A percentile compares a stretch with the other conserved stretches of the same genome.
Evolutionary conservation across 2,888 invertebrate species (phyloP).

Genomic region (Galerucella pusilla): DNA sequence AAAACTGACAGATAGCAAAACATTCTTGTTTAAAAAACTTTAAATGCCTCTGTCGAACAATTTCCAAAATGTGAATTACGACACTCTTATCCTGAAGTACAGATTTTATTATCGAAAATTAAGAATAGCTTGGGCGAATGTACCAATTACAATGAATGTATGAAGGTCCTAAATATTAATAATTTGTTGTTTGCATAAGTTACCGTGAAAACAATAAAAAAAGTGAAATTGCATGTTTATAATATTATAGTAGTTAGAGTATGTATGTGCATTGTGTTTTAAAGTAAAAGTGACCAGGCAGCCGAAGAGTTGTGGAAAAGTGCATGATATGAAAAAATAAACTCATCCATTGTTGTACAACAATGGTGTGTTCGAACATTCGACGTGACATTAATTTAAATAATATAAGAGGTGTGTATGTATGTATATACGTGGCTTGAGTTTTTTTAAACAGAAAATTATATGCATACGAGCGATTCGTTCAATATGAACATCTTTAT

Average conservation of each 20-base stretch:
- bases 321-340: conserved; percentile 31
- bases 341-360: conserved; percentile 43
- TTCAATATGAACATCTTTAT: conserved; percentile 11
- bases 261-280: conserved; percentile 4
- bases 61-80: too few species aligned
- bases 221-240: conserved; percentile 4
- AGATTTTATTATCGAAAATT: too few species aligned
- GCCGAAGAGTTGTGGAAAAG: conserved; percentile 7
- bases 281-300: conserved; percentile 25
- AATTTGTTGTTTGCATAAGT: neutral
- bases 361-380: conserved; percentile 42
- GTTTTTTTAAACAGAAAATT: conserved; percentile 34
- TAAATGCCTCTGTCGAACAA: too few species aligned
- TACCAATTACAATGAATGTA: too few species aligned
- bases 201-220: conserved; percentile 8
- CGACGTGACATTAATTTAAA: conserved; percentile 45
- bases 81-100: too few species aligned
- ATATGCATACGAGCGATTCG: conserved; percentile 23
- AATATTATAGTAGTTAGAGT: conserved; percentile 13
- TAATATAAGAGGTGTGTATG: conserved; percentile 45
- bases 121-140: too few species aligned
- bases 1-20: too few species aligned
- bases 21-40: too few species aligned
- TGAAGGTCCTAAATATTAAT: neutral
- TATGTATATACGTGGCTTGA: conserved; percentile 40